Percentiles rank a stretch among this genome's conserved stretches.
phyloP scores from a whole-genome alignment of 2,797 vertebrate species.

The Sciurus carolinensis region DNA sequence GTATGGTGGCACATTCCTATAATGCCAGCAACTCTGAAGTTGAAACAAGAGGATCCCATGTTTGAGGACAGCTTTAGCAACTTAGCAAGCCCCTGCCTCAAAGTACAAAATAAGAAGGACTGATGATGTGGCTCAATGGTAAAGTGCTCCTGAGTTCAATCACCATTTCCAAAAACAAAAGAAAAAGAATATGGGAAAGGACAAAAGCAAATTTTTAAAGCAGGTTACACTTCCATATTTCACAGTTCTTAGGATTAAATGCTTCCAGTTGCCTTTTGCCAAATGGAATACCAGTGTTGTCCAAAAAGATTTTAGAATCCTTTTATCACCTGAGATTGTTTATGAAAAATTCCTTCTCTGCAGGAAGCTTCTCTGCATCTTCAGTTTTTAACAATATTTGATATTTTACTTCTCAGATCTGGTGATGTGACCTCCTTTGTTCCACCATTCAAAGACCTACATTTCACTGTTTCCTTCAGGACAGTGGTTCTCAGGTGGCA shows the following conservation, averaged over 20 bases:
- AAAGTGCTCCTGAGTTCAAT: too few relatives aligned
- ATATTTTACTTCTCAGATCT: neutral
- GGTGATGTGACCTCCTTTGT: neutral
- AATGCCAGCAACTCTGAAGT: too few relatives aligned
- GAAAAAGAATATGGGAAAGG: neutral
- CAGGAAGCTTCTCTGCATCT: neutral
- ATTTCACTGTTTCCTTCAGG: neutral
- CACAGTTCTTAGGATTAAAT: neutral
- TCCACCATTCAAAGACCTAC: neutral
- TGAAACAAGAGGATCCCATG: too few relatives aligned
- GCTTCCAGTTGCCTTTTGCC: neutral
- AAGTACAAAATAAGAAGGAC: too few relatives aligned
- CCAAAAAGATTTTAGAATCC: neutral
- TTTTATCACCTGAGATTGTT: neutral
- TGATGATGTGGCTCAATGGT: too few relatives aligned
- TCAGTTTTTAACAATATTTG: neutral
- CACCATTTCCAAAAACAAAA: too few relatives aligned
- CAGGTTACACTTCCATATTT: neutral
- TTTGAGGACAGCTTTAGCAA: too few relatives aligned
- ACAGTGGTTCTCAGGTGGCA: neutral
- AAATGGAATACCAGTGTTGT: neutral
- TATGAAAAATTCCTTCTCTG: neutral
- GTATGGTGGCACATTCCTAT: too few relatives aligned
- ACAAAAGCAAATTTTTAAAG: neutral
- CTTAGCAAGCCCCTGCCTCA: too few relatives aligned